These are phyloP conservation scores for Gari tellinella DNA, from an alignment of 2,888 invertebrate genomes.

Conservation along the genomic window DNA sequence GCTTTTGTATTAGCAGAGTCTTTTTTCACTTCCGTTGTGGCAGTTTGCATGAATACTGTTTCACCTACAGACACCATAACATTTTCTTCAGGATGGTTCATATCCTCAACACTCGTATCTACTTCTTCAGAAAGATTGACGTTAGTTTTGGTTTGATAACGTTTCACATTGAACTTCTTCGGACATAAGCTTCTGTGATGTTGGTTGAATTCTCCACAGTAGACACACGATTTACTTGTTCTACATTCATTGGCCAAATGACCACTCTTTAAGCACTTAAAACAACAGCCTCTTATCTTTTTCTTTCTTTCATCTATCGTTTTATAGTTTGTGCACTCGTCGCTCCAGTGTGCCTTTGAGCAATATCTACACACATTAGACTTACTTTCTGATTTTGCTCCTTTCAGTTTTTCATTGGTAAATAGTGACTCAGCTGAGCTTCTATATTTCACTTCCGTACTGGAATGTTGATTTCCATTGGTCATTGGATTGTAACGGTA, in stretches of 20 bases:
- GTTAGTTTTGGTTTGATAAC: not conserved
- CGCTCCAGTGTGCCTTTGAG: conserved; percentile 22
- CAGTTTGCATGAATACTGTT: conserved; percentile 33
- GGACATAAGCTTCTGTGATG: conserved; percentile 39
- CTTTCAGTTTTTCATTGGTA: not conserved
- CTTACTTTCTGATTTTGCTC: not conserved
- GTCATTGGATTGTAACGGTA: too few relatives aligned
- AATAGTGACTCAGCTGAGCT: conserved; percentile 5
- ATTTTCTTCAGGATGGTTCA: conserved; percentile 2
- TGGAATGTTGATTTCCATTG: too few relatives aligned
- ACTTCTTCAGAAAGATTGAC: not conserved
- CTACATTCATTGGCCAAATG: conserved; percentile 15
- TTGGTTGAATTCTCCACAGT: conserved; percentile 21
- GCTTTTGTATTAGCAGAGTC: not conserved
- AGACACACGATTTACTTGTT: conserved; percentile 30
- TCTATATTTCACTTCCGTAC: too few relatives aligned
- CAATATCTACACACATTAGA: conserved; percentile 27
- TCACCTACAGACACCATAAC: conserved; percentile 26
- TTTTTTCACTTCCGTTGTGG: conserved; percentile 15
- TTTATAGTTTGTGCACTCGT: conserved; percentile 24
- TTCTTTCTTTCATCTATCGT: conserved; percentile 29
- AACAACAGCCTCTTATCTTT: conserved; percentile 22
- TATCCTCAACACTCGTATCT: not conserved
- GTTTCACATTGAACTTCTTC: conserved; percentile 3
- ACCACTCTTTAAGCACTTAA: too few relatives aligned